phyloP scores from a whole-genome alignment of 2,113 vertebrate genomes.

The Xyrauchen texanus region DNA sequence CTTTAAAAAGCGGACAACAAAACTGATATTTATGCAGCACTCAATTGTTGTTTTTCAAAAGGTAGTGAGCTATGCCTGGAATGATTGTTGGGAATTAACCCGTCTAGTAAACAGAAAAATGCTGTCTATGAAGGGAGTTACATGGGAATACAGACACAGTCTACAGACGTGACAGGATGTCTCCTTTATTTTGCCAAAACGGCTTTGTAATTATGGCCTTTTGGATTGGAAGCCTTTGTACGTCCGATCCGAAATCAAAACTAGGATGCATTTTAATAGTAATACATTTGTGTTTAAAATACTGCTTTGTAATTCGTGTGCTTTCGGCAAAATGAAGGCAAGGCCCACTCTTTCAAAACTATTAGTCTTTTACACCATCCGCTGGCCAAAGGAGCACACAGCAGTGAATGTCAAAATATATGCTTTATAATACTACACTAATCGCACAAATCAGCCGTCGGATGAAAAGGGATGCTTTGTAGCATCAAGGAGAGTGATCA shows the following conservation, averaged over 20 bases:
- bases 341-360: too few relatives aligned
- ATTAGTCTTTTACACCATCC: background rate
- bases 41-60: too few relatives aligned
- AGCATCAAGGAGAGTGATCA: constrained; percentile 39
- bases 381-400: background rate
- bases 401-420: background rate
- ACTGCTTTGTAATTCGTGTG: background rate
- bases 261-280: background rate
- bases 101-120: background rate
- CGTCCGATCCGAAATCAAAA: background rate
- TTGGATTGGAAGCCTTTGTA: background rate
- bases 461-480: background rate
- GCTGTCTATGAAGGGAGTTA: background rate
- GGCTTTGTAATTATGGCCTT: constrained; percentile 1
- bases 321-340: background rate
- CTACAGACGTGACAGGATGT: background rate
- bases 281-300: background rate
- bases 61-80: too few relatives aligned
- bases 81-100: background rate
- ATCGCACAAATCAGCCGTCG: background rate
- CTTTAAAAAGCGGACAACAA: too few relatives aligned
- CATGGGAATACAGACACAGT: background rate
- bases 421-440: background rate
- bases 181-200: background rate
- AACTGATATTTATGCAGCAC: too few relatives aligned